A percentile compares a stretch with the other conserved stretches of the same genome.
Evolutionary conservation across 2,888 invertebrate genomes (phyloP).

Genomic region (Periphyllus acericola): DNA sequence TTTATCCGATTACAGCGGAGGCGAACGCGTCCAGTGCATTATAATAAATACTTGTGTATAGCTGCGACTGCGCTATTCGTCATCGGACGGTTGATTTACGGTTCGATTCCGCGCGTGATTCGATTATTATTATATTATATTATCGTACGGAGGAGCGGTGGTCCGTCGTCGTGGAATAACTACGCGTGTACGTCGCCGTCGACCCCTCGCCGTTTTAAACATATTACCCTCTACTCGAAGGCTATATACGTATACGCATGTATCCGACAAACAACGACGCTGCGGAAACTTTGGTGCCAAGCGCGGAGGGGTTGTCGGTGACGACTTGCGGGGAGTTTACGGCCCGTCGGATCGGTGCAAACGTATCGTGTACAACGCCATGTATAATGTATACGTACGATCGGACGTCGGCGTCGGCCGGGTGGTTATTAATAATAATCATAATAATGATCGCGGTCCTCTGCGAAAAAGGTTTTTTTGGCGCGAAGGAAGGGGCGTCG

Average conservation of each 20-base stretch:
- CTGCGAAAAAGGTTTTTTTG: no score
- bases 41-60: neutral
- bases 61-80: neutral
- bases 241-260: neutral
- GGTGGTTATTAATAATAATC: neutral
- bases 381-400: neutral
- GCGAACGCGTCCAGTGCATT: neutral
- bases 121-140: conserved; percentile 7
- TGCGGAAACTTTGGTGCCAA: conserved; percentile 1
- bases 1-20: neutral
- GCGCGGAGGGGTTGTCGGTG: neutral
- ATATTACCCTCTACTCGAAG: neutral
- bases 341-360: conserved; percentile 28
- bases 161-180: no score
- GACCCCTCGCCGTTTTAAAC: conserved; percentile 8
- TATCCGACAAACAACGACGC: conserved; percentile 18
- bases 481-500: no score
- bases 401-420: neutral
- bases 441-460: neutral
- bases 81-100: conserved; percentile 40
- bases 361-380: neutral
- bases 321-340: conserved; percentile 12
- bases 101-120: conserved; percentile 48
- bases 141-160: no score
- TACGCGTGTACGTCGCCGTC: neutral